phyloP scores from a whole-genome alignment of 2,888 invertebrate genomes.

The Polietes domitor region DNA sequence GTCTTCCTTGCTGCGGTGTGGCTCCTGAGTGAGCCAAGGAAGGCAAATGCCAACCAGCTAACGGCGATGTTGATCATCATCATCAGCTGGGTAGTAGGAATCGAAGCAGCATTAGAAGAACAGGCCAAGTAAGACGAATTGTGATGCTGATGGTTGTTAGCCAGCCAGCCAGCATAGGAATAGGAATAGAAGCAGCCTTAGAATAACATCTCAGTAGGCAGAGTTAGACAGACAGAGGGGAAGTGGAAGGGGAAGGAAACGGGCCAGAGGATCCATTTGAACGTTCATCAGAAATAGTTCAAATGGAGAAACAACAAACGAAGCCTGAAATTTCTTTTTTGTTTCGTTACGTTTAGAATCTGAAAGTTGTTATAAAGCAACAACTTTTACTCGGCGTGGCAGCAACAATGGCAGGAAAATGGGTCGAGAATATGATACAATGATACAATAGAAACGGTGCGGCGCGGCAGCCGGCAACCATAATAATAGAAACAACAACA shows the following conservation, averaged over 20 bases:
- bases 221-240: no score
- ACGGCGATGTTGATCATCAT: not conserved
- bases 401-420: slow-evolving; percentile 27
- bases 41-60: not conserved
- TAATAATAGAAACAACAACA: slow-evolving; percentile 10
- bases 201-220: no score
- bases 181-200: no score
- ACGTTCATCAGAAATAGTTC: slow-evolving; percentile 38
- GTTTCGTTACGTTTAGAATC: slow-evolving; percentile 62
- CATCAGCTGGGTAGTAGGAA: slow-evolving; percentile 20
- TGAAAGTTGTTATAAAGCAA: slow-evolving; percentile 67
- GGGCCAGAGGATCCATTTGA: slow-evolving; percentile 10
- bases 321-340: not conserved
- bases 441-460: slow-evolving; percentile 33
- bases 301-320: slow-evolving; percentile 33
- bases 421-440: slow-evolving; percentile 45
- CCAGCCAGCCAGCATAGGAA: no score
- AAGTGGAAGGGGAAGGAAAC: not conserved
- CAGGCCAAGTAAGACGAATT: no score
- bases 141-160: no score
- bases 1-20: not conserved
- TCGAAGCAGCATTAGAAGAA: not conserved
- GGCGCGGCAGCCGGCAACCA: not conserved
- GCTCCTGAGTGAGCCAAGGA: not conserved
- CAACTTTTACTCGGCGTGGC: slow-evolving; percentile 60